Base-by-base conservation (phyloP, 2,113 vertebrate genomes). In the Alethe diademata region DNA sequence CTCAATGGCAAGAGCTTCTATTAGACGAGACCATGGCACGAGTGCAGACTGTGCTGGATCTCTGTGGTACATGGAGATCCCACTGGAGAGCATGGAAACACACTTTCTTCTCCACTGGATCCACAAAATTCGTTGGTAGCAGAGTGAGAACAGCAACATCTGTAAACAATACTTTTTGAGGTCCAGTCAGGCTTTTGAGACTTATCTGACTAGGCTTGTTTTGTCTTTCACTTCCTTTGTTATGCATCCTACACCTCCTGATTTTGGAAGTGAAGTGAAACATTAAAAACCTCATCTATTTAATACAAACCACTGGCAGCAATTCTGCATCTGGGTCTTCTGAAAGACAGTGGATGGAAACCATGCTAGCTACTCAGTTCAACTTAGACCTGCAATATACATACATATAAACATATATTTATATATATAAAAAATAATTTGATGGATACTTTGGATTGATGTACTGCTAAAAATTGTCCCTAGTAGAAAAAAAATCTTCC, bases 61-160 rank as follows among this genome's bases (percentile, higher is more conserved):
- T 43, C 19, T 35, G 45, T 31, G 25, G 48, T 2, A 3, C 19
- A 3, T 3, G 28, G 19, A 43, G 11, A 25, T 53, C 42, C 42
- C 48, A 26, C 12, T 11, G 35, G 28, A 79, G 14, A 24, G 9
- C 0, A 2, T 17, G 20, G 28, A 93, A 79, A 56, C 0, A 0
- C 2, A 1, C 19, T 69, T 88, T 56, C 29, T 48, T 64, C 42
- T 54, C 12, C 20, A 42, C 8, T 14, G 40, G 26, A n/a, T 70
- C 35, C n/a, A 24, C 16, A 74, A 20, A 84, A 40, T 12, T 56
- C 62, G 2, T 33, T 51, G 31, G 65, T 22, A 72, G 28, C 24
- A 72, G 31, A 33, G 6, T 42, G 6, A 56, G 36, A 86, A 61
- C 3, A 57, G 3, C 9, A 61, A 9, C 12, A 58, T 22, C 25